A percentile compares a stretch with the other conserved stretches of the same genome.
phyloP scores from a whole-genome alignment of 2,113 vertebrate species.

The Halcyon malimbica region DNA sequence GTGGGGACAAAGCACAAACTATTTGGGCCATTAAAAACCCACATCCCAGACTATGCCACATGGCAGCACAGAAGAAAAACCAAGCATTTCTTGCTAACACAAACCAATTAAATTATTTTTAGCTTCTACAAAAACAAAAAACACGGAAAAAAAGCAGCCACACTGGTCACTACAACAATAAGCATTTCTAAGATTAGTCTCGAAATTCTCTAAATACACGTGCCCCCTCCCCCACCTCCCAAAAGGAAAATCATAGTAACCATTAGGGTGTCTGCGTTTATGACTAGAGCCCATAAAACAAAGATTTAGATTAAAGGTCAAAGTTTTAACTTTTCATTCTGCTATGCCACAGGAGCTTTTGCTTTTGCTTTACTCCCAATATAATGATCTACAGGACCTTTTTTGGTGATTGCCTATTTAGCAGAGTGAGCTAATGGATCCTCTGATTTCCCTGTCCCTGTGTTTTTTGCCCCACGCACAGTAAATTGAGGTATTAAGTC shows the following conservation, averaged over 20 bases:
- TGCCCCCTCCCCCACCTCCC: background rate
- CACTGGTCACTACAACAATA: conserved; percentile 70
- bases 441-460: background rate
- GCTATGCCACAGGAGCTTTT: background rate
- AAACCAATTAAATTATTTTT: conserved; percentile 69
- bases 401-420: background rate
- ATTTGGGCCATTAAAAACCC: conserved; percentile 61
- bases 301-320: background rate
- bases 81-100: conserved; percentile 63
- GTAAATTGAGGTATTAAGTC: background rate
- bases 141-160: conserved; percentile 47
- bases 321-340: background rate
- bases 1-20: conserved; percentile 65
- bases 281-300: conserved; percentile 58
- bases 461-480: background rate
- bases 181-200: conserved; percentile 75
- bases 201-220: conserved; percentile 70
- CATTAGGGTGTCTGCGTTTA: conserved; percentile 63
- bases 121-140: conserved; percentile 44
- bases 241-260: conserved; percentile 61
- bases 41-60: conserved; percentile 67
- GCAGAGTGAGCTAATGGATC: background rate
- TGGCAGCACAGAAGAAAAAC: conserved; percentile 56
- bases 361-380: background rate
- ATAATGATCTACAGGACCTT: background rate